Evolutionary conservation across 2,113 vertebrate genomes (phyloP), one percentile per base, ranked within the genome.

Genomic region (Cyprinodon brontotheroides): DNA sequence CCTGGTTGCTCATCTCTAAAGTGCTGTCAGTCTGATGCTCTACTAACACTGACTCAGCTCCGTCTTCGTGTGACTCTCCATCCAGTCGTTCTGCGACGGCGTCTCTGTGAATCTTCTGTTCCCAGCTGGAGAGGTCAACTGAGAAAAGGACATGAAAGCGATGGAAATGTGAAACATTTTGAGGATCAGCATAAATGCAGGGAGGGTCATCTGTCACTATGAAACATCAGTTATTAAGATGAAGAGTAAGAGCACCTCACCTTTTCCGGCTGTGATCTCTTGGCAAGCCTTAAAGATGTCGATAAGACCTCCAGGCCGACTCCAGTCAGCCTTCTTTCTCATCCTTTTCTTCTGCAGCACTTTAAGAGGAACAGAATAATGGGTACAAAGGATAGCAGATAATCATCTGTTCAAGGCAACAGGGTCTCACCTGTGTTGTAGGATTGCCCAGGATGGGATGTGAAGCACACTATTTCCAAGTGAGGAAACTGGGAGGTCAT

Each of bases 71-170:
- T 0, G 77, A 82, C 3, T 96, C 95, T 38, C 91, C 93, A 0
- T 95, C 95, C 0, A 83, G 87, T 0, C 84, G 93, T 70, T 89
- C 91, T 4, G 90, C 91, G 69, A 75, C 81, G 2, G 95, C 90
- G 43, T 95, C 95, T 71, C 94, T 93, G 48, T 97, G 94, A 74
- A 98, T 97, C 92, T 97, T 97, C 75, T 96, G 93, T 84, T 95
- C 94, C 97, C 96, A 98, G 87, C 96, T 96, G 81, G 92, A 95
- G 77, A 98, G 82, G 75, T 98, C 96, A 82, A 98, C 97, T 97
- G 88, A 14, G 67, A 68, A 72, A 65, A 74, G 57, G 29, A 9
- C 3, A 20, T 7, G 37, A 3, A 70, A 63, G n/a, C 37, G 65
- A 72, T 14, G 45, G 20, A 66, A 37, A 60, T n/a, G 40, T 11